Conservation (phyloP, 2,797 vertebrate genomes). For the Accipiter superciliosus region DNA sequence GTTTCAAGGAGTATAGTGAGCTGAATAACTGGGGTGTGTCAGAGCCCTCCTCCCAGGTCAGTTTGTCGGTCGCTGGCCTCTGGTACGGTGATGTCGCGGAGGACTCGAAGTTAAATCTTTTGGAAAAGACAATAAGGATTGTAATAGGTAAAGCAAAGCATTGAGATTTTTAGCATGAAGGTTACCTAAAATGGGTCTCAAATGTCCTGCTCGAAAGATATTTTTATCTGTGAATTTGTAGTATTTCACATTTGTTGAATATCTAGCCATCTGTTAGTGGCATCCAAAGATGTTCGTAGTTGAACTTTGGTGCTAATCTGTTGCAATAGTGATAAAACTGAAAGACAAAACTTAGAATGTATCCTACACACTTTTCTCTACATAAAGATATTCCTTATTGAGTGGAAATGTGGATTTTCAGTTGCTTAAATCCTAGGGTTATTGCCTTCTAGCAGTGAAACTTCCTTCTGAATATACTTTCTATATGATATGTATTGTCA, state of each 20-base stretch:
- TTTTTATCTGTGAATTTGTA: not conserved
- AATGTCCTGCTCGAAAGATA: not conserved
- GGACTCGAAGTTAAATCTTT: not conserved
- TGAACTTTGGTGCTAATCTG: not conserved
- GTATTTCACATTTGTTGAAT: not conserved
- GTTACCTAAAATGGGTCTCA: not conserved
- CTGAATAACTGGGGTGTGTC: not conserved
- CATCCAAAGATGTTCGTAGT: fast-evolving
- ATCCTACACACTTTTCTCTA: fast-evolving
- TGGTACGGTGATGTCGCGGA: fast-evolving
- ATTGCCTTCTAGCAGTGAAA: not conserved
- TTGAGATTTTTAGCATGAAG: fast-evolving
- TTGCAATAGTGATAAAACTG: not conserved
- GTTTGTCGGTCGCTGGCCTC: fast-evolving
- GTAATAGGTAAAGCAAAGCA: not conserved
- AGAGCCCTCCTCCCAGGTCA: fast-evolving
- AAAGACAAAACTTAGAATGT: not conserved
- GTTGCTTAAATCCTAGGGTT: not conserved
- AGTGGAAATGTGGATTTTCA: not conserved
- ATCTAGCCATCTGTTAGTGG: not conserved
- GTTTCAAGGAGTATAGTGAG: fast-evolving
- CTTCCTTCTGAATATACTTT: not conserved
- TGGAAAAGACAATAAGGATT: not conserved
- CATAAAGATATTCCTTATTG: not conserved
- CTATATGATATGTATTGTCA: not conserved